These are phyloP conservation scores for Gibbula magus DNA, from an alignment of 2,888 invertebrate genomes.

Conservation along the genomic window DNA sequence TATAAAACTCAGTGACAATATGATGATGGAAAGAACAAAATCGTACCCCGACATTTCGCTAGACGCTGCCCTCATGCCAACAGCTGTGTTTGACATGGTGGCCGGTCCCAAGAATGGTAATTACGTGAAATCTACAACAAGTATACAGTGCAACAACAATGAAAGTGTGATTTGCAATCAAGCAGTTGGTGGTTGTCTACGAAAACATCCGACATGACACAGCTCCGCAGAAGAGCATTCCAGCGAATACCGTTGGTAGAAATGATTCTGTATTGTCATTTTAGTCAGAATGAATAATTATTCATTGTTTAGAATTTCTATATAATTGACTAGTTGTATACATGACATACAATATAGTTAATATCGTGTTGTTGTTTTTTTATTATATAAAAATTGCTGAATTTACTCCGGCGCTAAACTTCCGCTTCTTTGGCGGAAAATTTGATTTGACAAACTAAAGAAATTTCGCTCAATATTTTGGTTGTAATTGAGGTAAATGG, in stretches of 20 bases:
- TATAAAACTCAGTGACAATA: too few relatives aligned
- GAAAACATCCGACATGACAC: constrained; percentile 1
- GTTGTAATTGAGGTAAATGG: too few relatives aligned
- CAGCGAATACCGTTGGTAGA: not conserved
- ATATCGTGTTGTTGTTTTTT: too few relatives aligned
- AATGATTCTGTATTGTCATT: not conserved
- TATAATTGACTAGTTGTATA: too few relatives aligned
- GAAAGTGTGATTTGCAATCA: not conserved
- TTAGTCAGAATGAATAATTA: too few relatives aligned
- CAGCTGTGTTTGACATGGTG: constrained; percentile 3
- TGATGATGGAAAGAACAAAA: too few relatives aligned
- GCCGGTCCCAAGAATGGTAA: not conserved
- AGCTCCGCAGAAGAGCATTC: not conserved
- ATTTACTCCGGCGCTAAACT: not conserved
- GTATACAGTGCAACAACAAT: not conserved
- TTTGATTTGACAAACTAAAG: not conserved
- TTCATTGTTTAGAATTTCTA: too few relatives aligned
- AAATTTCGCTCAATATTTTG: too few relatives aligned
- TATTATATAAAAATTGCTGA: too few relatives aligned
- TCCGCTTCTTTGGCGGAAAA: not conserved
- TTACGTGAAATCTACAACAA: too few relatives aligned
- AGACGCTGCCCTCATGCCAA: not conserved
- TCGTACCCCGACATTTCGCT: not conserved
- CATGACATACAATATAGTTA: too few relatives aligned
- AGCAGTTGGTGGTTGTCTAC: not conserved